Base-by-base conservation (phyloP, 2,113 vertebrate genomes). In the Pelmatolapia mariae region DNA sequence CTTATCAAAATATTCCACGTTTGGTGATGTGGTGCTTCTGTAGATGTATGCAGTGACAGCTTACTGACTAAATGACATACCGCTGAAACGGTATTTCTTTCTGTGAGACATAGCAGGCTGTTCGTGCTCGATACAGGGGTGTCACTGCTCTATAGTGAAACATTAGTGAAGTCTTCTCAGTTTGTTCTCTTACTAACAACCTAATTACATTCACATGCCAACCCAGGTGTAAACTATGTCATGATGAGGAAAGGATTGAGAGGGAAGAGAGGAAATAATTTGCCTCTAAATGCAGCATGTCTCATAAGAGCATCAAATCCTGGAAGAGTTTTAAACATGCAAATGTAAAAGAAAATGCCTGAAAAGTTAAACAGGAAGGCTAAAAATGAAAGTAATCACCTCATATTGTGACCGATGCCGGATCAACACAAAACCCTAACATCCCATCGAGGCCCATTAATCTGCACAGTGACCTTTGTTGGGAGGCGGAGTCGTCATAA, bases 161-260 rank as follows among this genome's bases (percentile, higher is more conserved):
- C 52, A 71, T 24, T n/a, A 56, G 59, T 22, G 24, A 66, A 31
- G 52, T 9, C 38, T 16, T 82, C 57, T 26, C 83, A 36, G 43
- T 79, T 86, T 87, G 11, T 54, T 92, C 86, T 82, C n/a, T 85
- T 56, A 52, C 61, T 50, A 38, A 81, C 80, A 40, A 6, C 24
- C 38, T 86, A 88, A 91, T 86, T 82, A 80, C 84, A 56, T 84
- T 90, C 91, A 81, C 59, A 33, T 90, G 89, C 40, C 84, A 85
- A 5, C 84, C 68, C 82, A 89, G 93, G 91, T 93, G 87, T 68
- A 47, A 85, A 33, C 43, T 9, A 52, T 38, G 76, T 81, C n/a
- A 79, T 68, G 54, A 83, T 82, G 68, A 59, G 18, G 47, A 47
- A 18, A 26, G 22, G 18, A 18, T n/a, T 78, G 73, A 31, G 71